Percentiles rank a stretch among this genome's conserved stretches.
Conservation (phyloP, 2,888 invertebrate species). For the Trachelus troglodyta region DNA sequence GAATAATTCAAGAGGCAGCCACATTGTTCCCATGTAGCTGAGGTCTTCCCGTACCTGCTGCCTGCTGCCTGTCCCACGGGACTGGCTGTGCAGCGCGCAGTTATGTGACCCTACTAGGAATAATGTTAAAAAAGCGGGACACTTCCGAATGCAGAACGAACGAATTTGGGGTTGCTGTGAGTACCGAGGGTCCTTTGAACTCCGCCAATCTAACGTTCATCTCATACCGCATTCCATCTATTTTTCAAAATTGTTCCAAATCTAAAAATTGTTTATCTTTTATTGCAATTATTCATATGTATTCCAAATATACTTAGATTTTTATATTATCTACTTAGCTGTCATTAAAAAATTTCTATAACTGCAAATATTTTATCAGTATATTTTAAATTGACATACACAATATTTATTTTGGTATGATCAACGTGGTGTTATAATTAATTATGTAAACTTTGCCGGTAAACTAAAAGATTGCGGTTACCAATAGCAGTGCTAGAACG, state of each 20-base stretch:
- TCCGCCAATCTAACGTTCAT: too few relatives aligned
- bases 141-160: background rate
- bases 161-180: background rate
- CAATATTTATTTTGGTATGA: too few relatives aligned
- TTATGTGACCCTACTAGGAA: conserved; percentile 22
- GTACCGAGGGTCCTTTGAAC: background rate
- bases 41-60: conserved; percentile 23
- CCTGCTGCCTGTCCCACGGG: conserved; percentile 29
- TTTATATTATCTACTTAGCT: background rate
- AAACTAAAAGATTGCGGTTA: too few relatives aligned
- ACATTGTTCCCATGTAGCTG: conserved; percentile 54
- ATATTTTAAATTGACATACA: too few relatives aligned
- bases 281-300: too few relatives aligned
- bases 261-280: background rate
- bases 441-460: too few relatives aligned
- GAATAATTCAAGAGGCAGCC: conserved; percentile 65
- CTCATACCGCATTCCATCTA: background rate
- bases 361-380: too few relatives aligned
- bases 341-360: background rate
- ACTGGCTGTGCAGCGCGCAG: conserved; percentile 22
- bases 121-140: conserved; percentile 16
- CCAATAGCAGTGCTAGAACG: too few relatives aligned
- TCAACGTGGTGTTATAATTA: too few relatives aligned
- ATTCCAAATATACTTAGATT: background rate
- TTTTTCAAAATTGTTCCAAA: background rate